A percentile compares a stretch with the other conserved stretches of the same genome.
phyloP scores from a whole-genome alignment of 2,113 vertebrate species.

The Triplophysa tibetana region DNA sequence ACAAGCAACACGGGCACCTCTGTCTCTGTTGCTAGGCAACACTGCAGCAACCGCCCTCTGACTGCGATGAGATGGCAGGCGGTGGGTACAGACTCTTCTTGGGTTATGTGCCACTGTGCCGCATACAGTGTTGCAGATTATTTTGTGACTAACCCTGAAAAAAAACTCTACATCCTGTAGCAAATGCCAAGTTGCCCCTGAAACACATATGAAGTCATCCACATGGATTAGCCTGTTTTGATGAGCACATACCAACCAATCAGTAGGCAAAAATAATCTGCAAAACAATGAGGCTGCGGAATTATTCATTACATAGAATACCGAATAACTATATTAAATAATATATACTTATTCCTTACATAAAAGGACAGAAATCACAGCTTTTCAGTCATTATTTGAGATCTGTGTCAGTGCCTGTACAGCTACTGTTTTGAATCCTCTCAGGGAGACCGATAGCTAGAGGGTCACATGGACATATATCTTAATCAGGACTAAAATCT shows the following conservation, averaged over 20 bases:
- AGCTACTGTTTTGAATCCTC: not conserved
- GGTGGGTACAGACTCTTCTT: slow-evolving; percentile 32
- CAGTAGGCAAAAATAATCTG: not conserved
- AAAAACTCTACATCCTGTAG: slow-evolving; percentile 7
- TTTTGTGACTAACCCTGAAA: slow-evolving; percentile 20
- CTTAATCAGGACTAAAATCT: slow-evolving; percentile 47
- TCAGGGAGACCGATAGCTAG: slow-evolving; percentile 7
- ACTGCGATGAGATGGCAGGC: slow-evolving; percentile 42
- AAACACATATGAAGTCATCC: not conserved
- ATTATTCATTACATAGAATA: not conserved
- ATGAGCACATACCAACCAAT: slow-evolving; percentile 39
- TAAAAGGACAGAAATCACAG: not conserved
- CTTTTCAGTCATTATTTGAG: slow-evolving; percentile 39
- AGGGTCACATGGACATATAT: slow-evolving; percentile 33
- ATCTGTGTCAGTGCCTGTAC: slow-evolving; percentile 21
- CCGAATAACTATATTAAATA: too few relatives aligned
- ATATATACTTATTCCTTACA: too few relatives aligned
- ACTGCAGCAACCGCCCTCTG: slow-evolving; percentile 59
- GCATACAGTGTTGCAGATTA: slow-evolving; percentile 33
- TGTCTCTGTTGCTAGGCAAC: slow-evolving; percentile 73
- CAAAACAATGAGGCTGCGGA: too few relatives aligned
- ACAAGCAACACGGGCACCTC: slow-evolving; percentile 53
- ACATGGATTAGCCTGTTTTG: slow-evolving; percentile 41
- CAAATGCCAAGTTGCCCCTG: not conserved
- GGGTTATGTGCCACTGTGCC: slow-evolving; percentile 13